A percentile compares a stretch with the other conserved stretches of the same genome.
phyloP scores from a whole-genome alignment of 2,888 invertebrate genomes.

The Digitonthophagus gazella region DNA sequence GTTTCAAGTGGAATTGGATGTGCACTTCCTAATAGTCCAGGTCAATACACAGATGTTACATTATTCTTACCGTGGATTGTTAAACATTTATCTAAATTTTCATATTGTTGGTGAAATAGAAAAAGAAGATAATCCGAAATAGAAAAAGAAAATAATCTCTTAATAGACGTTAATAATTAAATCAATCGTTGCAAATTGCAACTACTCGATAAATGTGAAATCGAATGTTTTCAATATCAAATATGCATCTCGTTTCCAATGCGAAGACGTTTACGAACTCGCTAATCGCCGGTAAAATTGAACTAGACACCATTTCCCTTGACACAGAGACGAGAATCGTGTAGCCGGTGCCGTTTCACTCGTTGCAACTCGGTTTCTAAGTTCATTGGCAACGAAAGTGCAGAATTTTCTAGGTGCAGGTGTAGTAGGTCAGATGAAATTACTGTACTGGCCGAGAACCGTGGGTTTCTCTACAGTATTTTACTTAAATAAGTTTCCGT shows the following conservation, averaged over 20 bases:
- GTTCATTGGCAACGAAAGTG: background rate
- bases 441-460: background rate
- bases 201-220: background rate
- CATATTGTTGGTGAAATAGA: slow-evolving; percentile 4
- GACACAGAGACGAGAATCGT: background rate
- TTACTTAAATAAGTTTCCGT: background rate
- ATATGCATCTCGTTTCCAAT: background rate
- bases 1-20: slow-evolving; percentile 33
- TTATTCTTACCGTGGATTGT: slow-evolving; percentile 32
- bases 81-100: slow-evolving; percentile 20
- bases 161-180: too few relatives aligned
- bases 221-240: background rate
- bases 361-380: background rate
- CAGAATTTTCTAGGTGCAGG: background rate
- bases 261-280: background rate
- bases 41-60: slow-evolving; percentile 32
- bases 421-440: background rate
- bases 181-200: too few relatives aligned
- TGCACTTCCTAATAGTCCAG: slow-evolving; percentile 29
- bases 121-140: background rate
- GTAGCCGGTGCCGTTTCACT: background rate
- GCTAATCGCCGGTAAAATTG: background rate
- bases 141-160: background rate
- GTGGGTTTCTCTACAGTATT: background rate
- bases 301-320: background rate